Evolutionary conservation across 2,113 vertebrate species (phyloP), one percentile per base, ranked within the genome.

Genomic region (Ceyx melanurus): DNA sequence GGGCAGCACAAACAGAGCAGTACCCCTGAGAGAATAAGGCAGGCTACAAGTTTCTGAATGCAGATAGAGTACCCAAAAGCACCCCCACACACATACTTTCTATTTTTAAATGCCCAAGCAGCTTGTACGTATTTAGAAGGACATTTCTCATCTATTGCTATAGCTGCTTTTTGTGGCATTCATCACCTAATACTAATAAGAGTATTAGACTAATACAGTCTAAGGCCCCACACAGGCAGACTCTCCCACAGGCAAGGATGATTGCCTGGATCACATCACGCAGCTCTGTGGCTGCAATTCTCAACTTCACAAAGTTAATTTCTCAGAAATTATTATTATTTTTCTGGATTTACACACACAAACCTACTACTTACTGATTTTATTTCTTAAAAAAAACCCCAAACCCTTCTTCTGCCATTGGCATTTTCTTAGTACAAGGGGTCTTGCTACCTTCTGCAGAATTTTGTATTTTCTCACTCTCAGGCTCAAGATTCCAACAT

Each of bases 1-100:
- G 42, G 61, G 56, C 64, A 18, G 35, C 1, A 2, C 6, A 28
- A 45, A 68, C 46, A 33, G 64, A 54, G 46, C 25, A 0, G 4
- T 5, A 13, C 33, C 58, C n/a, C 42, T 18, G 50, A 3, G 40
- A 0, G 7, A 78, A 53, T 15, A 6, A 33, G 51, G 50, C 29
- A 25, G 43, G 53, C 23, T 16, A 13, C 8, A 2, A 25, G 60
- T 46, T 3, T 48, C 71, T 54, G 46, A 53, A 9, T 6, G 26
- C 5, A 3, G 53, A n/a, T 0, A 16, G 17, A 37, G 40, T 0
- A 31, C 28, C 23, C 5, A 0, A 58, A 61, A 83, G 33, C 37
- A 62, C 37, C 43, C 60, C 4, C 4, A 8, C 46, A 43, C 42
- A 37, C 10, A 7, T 17, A 46, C 6, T 9, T 10, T 60, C 77